Evolutionary conservation across 2,888 invertebrate species (phyloP).

Genomic region (Criorhina ranunculi): DNA sequence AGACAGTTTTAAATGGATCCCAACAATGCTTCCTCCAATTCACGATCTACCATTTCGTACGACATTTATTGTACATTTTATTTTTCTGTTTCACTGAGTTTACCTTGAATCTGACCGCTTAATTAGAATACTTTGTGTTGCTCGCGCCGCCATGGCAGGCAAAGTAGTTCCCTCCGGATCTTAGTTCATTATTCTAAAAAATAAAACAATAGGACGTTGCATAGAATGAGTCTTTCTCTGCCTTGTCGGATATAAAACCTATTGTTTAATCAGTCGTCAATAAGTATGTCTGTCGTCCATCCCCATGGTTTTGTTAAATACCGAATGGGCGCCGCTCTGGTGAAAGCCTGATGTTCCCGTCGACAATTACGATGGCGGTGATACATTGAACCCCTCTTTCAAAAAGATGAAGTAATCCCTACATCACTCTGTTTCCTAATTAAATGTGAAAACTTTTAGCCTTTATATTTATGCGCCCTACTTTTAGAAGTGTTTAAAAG

Average conservation of each 20-base stretch:
- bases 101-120: conserved; percentile 32
- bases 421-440: conserved; percentile 25
- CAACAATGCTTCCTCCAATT: conserved; percentile 1
- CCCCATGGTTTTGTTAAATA: conserved; percentile 15
- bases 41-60: neutral
- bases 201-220: conserved; percentile 34
- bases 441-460: conserved; percentile 41
- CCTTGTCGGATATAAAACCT: neutral
- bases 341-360: conserved; percentile 13
- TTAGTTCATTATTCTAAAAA: conserved; percentile 23
- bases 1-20: conserved; percentile 1
- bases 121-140: conserved; percentile 35
- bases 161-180: conserved; percentile 35
- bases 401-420: conserved; percentile 40
- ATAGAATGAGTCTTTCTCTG: conserved; percentile 1
- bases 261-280: conserved; percentile 47
- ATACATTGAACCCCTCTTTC: conserved; percentile 23
- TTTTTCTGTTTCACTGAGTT: conserved; percentile 12
- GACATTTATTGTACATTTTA: neutral
- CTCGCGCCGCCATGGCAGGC: neutral
- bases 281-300: neutral
- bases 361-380: conserved; percentile 23
- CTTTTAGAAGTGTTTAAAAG: conserved; percentile 20
- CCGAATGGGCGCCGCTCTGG: conserved; percentile 20
- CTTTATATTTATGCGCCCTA: conserved; percentile 7